Conservation (phyloP, 2,113 vertebrate genomes). For the Catharus minimus region DNA sequence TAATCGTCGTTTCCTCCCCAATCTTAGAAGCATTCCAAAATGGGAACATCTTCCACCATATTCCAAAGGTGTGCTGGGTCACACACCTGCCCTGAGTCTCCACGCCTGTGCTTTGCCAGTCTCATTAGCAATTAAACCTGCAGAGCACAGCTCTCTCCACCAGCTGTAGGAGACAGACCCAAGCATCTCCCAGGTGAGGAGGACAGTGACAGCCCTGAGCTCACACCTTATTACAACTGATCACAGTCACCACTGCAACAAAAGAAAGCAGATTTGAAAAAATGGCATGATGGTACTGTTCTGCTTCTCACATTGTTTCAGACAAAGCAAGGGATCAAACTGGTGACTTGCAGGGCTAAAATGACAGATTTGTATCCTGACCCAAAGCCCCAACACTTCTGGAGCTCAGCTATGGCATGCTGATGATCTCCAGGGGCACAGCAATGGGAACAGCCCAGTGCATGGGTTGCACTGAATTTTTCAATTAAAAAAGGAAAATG, state of each 20-base stretch:
- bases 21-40: background rate
- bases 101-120: background rate
- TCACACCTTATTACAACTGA: background rate
- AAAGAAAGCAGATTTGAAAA: background rate
- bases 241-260: background rate
- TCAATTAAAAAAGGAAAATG: background rate
- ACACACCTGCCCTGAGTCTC: no score
- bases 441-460: background rate
- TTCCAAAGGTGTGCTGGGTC: background rate
- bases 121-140: background rate
- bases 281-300: fast-evolving
- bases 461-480: background rate
- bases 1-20: background rate
- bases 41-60: background rate
- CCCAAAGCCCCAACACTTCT: background rate
- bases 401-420: background rate
- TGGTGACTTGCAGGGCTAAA: background rate
- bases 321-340: background rate
- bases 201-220: background rate
- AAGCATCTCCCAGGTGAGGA: background rate
- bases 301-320: background rate
- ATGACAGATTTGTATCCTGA: background rate
- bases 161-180: background rate
- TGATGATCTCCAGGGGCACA: background rate
- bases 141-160: background rate